These are phyloP conservation scores for Diplazon laetatorius DNA, from an alignment of 2,888 invertebrate genomes.

Conservation along the genomic window DNA sequence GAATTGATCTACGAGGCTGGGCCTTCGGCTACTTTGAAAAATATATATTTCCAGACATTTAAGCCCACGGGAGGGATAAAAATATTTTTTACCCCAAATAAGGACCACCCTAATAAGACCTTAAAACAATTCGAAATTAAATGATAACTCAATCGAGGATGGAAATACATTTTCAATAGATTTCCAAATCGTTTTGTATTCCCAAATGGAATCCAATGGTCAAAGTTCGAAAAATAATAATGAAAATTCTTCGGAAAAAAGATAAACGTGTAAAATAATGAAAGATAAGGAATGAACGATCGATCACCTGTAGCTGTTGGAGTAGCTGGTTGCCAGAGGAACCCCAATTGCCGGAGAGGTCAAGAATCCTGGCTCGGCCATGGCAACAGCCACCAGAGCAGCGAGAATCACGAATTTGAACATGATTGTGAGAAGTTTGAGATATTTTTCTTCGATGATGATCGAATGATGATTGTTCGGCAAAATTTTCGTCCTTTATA, in stretches of 20 bases:
- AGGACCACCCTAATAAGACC: too few relatives aligned
- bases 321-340: conserved; percentile 81
- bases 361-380: conserved; percentile 78
- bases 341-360: conserved; percentile 70
- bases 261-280: too few relatives aligned
- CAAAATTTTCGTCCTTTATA: conserved; percentile 16
- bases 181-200: not conserved
- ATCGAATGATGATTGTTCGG: conserved; percentile 23
- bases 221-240: too few relatives aligned
- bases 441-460: conserved; percentile 23
- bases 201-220: too few relatives aligned
- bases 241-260: too few relatives aligned
- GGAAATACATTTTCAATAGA: not conserved
- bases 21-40: too few relatives aligned
- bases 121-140: too few relatives aligned
- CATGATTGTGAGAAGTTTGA: conserved; percentile 56
- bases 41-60: too few relatives aligned
- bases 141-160: too few relatives aligned
- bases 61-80: too few relatives aligned
- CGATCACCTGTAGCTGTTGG: conserved; percentile 70
- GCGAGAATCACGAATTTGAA: conserved; percentile 65
- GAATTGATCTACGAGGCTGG: too few relatives aligned
- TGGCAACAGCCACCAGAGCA: conserved; percentile 74
- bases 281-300: conserved; percentile 72
- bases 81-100: too few relatives aligned